These are phyloP conservation scores for Cepaea hortensis DNA, from an alignment of 2,888 invertebrate species.

Conservation along the genomic window DNA sequence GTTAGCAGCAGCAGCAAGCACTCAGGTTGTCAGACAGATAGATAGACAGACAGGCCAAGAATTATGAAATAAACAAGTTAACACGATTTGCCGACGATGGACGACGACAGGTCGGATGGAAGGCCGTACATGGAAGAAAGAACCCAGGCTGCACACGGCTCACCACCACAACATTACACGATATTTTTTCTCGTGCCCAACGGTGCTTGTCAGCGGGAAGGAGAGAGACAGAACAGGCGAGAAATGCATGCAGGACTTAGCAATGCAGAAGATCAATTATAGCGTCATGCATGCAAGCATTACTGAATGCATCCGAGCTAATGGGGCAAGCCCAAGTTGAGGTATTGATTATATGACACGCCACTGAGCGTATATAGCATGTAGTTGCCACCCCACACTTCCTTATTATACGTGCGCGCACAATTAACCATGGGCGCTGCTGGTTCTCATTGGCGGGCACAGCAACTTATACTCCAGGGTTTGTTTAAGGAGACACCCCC, in stretches of 20 bases:
- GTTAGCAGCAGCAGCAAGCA: too few relatives aligned
- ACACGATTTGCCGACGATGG: background rate
- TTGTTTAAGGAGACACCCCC: background rate
- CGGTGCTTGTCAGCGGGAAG: too few relatives aligned
- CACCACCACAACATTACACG: background rate
- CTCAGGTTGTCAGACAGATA: background rate
- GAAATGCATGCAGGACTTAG: background rate
- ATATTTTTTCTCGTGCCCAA: too few relatives aligned
- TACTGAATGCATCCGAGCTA: background rate
- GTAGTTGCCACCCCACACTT: background rate
- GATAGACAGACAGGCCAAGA: background rate
- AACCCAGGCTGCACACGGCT: background rate
- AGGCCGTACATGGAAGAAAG: background rate
- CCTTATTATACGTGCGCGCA: too few relatives aligned
- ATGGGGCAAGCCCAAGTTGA: background rate
- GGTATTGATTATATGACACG: background rate
- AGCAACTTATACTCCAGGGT: too few relatives aligned
- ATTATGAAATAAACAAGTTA: background rate
- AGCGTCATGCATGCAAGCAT: background rate
- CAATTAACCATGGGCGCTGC: too few relatives aligned
- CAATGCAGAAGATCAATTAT: slow-evolving; percentile 14
- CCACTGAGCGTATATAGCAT: background rate
- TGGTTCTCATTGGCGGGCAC: too few relatives aligned
- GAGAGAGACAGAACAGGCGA: background rate
- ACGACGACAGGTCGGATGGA: background rate